These are phyloP conservation scores for Drosophila colorata DNA, from an alignment of 2,888 invertebrate genomes.

Conservation along the genomic window DNA sequence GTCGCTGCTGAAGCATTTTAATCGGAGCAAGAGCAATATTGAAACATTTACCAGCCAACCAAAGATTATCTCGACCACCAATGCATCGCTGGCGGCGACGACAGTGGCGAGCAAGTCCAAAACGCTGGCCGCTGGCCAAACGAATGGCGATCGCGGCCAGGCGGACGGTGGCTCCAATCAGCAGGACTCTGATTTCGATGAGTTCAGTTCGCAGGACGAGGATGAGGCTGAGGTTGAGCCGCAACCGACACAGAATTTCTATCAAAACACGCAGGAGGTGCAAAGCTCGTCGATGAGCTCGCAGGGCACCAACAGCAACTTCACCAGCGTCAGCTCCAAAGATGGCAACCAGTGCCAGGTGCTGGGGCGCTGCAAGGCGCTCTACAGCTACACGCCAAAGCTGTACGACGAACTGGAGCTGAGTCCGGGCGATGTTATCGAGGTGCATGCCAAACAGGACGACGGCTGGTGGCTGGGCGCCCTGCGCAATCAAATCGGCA, in stretches of 20 bases:
- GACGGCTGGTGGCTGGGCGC: constrained; percentile 99
- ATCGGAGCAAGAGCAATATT: constrained; percentile 84
- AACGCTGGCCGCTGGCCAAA: constrained; percentile 50
- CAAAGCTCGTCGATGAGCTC: constrained; percentile 45
- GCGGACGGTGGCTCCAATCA: constrained; percentile 93
- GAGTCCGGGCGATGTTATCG: constrained; percentile 92
- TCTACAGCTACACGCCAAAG: constrained; percentile 95
- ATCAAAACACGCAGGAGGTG: constrained; percentile 72
- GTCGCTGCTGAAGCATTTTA: constrained; percentile 73
- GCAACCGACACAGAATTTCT: constrained; percentile 45
- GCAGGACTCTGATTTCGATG: constrained; percentile 94
- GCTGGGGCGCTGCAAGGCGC: constrained; percentile 92
- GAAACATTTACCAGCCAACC: constrained; percentile 82
- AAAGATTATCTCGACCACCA: constrained; percentile 78
- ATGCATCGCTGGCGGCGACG: constrained; percentile 45
- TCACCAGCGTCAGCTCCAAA: constrained; percentile 30
- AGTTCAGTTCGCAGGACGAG: constrained; percentile 92
- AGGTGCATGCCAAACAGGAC: constrained; percentile 94
- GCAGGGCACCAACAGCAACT: constrained; percentile 35
- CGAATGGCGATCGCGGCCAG: constrained; percentile 82
- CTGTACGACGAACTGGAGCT: constrained; percentile 94
- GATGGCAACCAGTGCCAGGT: constrained; percentile 49
- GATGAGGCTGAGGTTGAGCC: constrained; percentile 85
- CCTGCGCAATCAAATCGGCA: constrained; percentile 91
- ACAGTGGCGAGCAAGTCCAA: constrained; percentile 28